Evolutionary conservation across 2,113 vertebrate genomes (phyloP).

Genomic region (Vanacampus margaritifer): DNA sequence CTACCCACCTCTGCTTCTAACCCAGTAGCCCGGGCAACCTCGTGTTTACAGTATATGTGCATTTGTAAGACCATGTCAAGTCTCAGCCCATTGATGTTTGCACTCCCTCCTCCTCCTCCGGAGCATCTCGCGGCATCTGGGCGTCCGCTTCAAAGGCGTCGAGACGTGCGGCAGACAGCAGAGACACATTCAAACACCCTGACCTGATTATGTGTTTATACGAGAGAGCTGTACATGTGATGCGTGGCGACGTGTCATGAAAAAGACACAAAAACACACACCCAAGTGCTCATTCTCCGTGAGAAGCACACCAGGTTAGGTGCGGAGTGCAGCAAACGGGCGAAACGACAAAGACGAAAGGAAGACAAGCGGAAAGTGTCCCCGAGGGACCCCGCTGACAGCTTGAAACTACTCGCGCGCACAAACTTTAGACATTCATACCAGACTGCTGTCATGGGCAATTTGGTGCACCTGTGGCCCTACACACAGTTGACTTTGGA

Average conservation of each 20-base stretch:
- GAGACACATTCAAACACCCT: slow-evolving; percentile 36
- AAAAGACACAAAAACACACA: not conserved
- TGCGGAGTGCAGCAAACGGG: slow-evolving; percentile 16
- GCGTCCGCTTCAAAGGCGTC: slow-evolving; percentile 57
- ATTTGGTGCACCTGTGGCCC: slow-evolving; percentile 9
- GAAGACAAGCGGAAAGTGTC: slow-evolving; percentile 34
- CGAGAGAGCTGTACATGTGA: slow-evolving; percentile 16
- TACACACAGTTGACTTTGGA: not conserved
- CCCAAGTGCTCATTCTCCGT: not conserved
- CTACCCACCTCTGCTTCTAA: too few species aligned
- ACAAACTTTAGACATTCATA: slow-evolving; percentile 17
- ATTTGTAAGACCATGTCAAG: slow-evolving; percentile 34
- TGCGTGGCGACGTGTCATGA: slow-evolving; percentile 17
- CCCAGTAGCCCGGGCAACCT: slow-evolving; percentile 14
- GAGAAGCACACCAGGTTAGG: slow-evolving; percentile 22
- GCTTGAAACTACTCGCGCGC: slow-evolving; percentile 1
- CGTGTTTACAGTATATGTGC: slow-evolving; percentile 19
- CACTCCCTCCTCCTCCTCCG: slow-evolving; percentile 38
- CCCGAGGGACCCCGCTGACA: slow-evolving; percentile 13
- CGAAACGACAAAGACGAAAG: slow-evolving; percentile 23
- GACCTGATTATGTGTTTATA: slow-evolving; percentile 27
- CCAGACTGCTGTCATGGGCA: slow-evolving; percentile 10
- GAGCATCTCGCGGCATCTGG: slow-evolving; percentile 41
- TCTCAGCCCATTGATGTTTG: slow-evolving; percentile 43
- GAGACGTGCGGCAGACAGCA: slow-evolving; percentile 44